Base-by-base conservation (phyloP, 2,113 vertebrate species). In the Nyctereutes procyonoides region DNA sequence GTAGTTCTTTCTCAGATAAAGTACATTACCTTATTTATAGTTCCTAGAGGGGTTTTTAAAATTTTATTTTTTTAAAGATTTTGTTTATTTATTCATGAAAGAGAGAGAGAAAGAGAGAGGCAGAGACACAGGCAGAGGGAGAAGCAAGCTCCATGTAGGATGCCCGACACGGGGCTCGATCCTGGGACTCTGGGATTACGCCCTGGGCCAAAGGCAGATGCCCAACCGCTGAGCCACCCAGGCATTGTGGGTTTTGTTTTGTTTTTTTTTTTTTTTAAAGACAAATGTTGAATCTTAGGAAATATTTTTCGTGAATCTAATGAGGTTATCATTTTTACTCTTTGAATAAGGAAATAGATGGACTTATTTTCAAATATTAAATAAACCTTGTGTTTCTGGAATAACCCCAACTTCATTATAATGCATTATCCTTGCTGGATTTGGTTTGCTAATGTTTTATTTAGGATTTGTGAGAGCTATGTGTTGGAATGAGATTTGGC, bases 361-460 rank as follows among this genome's bases (percentile, higher is more conserved):
- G n/a, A 63, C 48, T 32, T 76, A 63, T 73, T 96, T 96, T 63
- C 15, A 81, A 32, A 38, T 94, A 48, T 79, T 95, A 93, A 86
- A 56, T 77, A 67, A 97, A 67, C 67, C 35, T 82, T 95, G 13
- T 56, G 22, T 63, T 85, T 43, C 20, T 73, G 30, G 38, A 87
- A 90, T 73, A 87, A 80, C 62, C 13, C 48, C 30, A 86, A 55
- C 63, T 76, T 84, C 43, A 58, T 84, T 92, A 17, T 80, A 89
- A 26, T 80, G 28, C 88, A 51, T 84, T 60, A 67, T 84, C 28
- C n/a, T 88, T 79, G 5, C n/a, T 96, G 48, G 48, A 65, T 88
- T 73, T 85, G 48, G 11, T 92, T 96, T 96, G 77, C n/a, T 92
- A 56, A 65, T 90, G 15, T 60, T 96, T 83, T 81, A 48, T 82